These are phyloP conservation scores for Bombus huntii DNA, from an alignment of 1,140 invertebrate genomes.

Conservation along the genomic window DNA sequence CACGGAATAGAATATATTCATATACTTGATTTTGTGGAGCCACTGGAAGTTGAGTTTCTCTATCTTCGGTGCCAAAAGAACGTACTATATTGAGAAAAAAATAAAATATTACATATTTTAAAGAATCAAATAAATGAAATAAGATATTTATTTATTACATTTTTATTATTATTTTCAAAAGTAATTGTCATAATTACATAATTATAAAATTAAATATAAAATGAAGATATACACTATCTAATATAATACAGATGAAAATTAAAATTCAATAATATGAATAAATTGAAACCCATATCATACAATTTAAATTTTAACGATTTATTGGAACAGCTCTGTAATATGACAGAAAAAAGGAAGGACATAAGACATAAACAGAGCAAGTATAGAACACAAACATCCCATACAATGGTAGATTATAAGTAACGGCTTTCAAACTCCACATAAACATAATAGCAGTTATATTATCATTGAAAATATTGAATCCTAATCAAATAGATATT, in stretches of 20 bases:
- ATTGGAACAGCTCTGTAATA: conserved; percentile 27
- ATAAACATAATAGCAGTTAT: conserved; percentile 33
- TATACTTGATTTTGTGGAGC: conserved; percentile 98
- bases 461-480: conserved; percentile 4
- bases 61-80: conserved; percentile 99
- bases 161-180: neutral
- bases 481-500: conserved; percentile 2
- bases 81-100: conserved; percentile 88
- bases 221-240: conserved; percentile 18
- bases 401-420: conserved; percentile 23
- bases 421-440: conserved; percentile 21
- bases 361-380: conserved; percentile 57
- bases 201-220: neutral
- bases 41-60: conserved; percentile 96
- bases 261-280: neutral
- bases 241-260: conserved; percentile 1
- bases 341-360: conserved; percentile 46
- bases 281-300: neutral
- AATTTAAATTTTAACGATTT: conserved; percentile 46
- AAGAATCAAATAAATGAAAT: neutral
- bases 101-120: conserved; percentile 17
- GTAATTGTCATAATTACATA: neutral
- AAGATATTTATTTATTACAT: neutral
- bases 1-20: conserved; percentile 99
- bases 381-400: conserved; percentile 55